Evolutionary conservation across 92 coral and sea anemone genomes (phyloP), one percentile per base, ranked within the genome.

Genomic region (Chrysogorgia sp.): DNA sequence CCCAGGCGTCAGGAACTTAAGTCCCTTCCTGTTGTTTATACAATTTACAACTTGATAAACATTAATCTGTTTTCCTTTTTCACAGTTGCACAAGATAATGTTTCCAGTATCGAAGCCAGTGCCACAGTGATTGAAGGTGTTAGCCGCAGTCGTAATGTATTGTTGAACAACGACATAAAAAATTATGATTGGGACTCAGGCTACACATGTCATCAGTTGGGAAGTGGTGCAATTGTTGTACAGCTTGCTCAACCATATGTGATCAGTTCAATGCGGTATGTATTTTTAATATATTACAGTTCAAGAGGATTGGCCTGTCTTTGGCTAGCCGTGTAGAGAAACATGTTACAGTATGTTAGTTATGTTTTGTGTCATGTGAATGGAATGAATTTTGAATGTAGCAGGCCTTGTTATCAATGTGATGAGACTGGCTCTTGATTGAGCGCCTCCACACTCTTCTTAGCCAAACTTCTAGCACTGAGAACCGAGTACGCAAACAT

Each of bases 111-210:
- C 9, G 82, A 84, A 8, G 81, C 86, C 57, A 91, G 98, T 72
- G 97, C 98, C 17, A 89, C 94, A 67, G 98, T 94, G 31, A 87
- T 94, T 13, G 98, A 94, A 49, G 98, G 98, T 10, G 98, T 94
- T 67, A 94, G 98, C 64, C 90, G 98, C 62, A 94, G 97, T 76
- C 96, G 98, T 66, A 91, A 94, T 83, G 98, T 96, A 2, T 85
- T 94, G 58, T 81, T 94, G 34, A 94, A 94, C 72, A 93, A 91
- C 14, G 97, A 94, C 66, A 86, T 83, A 55, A 87, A 89, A 56
- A 80, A 80, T 83, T 94, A 94, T 63, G 97, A 94, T 52, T 94
- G 98, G 98, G 92, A 94, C 82, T 91, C 96, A 15, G 98, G 98
- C 12, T 94, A 94, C 80, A 94, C 98, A 0, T 94, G 98, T 55